phyloP scores from a whole-genome alignment of 2,797 vertebrate species.

The Syndactyla subalaris region DNA sequence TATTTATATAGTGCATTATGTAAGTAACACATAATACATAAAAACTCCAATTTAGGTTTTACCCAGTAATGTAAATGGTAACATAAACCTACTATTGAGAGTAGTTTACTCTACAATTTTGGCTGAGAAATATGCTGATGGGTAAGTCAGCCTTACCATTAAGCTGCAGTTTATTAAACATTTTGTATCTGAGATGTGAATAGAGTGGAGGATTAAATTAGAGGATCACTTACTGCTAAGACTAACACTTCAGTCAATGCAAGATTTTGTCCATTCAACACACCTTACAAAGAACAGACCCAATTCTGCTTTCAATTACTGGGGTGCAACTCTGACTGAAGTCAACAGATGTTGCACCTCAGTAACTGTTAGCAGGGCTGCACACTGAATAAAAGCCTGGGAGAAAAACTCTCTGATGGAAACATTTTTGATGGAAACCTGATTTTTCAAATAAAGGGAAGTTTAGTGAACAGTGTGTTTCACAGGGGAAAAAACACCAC shows the following conservation, averaged over 20 bases:
- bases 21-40: constrained; percentile 21
- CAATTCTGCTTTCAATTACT: constrained; percentile 66
- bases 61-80: constrained; percentile 5
- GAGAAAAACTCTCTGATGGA: constrained; percentile 17
- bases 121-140: not conserved
- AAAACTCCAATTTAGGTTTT: constrained; percentile 14
- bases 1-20: not conserved
- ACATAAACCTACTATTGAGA: constrained; percentile 28
- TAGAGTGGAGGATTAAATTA: constrained; percentile 37
- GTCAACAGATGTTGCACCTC: constrained; percentile 62
- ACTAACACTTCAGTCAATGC: constrained; percentile 43
- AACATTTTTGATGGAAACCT: constrained; percentile 29
- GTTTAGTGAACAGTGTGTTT: not conserved
- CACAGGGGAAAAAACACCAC: not conserved
- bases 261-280: constrained; percentile 34
- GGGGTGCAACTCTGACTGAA: constrained; percentile 59
- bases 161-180: constrained; percentile 49
- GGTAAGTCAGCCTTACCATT: constrained; percentile 19
- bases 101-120: constrained; percentile 36
- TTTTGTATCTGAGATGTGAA: not conserved
- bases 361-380: constrained; percentile 45
- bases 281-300: constrained; percentile 55
- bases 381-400: not conserved
- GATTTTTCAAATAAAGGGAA: constrained; percentile 12
- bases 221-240: constrained; percentile 51